Conservation (phyloP, 2,113 vertebrate genomes). For the Saguinus midas region DNA sequence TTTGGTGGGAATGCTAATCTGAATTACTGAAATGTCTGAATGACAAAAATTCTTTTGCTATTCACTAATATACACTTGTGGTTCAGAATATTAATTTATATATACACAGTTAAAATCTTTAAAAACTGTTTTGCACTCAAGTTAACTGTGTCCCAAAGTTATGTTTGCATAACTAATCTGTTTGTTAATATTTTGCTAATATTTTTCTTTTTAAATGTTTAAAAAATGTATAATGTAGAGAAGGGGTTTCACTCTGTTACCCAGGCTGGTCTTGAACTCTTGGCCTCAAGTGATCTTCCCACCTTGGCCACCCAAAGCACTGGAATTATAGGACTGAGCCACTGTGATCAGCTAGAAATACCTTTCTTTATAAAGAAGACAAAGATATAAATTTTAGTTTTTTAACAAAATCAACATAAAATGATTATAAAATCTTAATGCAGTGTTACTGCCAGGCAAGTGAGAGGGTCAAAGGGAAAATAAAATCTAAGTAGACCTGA, state of each 20-base stretch:
- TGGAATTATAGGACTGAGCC: no score
- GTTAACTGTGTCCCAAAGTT: not conserved
- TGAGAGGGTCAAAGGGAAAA: not conserved
- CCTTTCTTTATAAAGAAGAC: not conserved
- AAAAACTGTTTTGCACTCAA: not conserved
- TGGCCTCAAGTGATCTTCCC: no score
- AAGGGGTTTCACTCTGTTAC: no score
- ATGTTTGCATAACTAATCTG: not conserved
- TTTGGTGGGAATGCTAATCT: not conserved
- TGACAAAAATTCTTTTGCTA: not conserved
- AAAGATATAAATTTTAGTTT: not conserved
- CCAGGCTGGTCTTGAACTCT: no score
- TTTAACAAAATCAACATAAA: conserved; percentile 7
- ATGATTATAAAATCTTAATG: conserved; percentile 30
- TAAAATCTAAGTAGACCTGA: not conserved
- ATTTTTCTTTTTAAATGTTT: not conserved
- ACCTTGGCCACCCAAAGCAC: no score
- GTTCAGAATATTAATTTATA: not conserved
- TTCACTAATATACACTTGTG: not conserved
- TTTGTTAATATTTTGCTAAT: not conserved
- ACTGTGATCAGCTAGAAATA: not conserved
- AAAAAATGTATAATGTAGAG: no score
- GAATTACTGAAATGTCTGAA: not conserved
- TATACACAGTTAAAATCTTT: not conserved
- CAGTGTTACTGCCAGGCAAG: not conserved